Evolutionary conservation across 2,113 vertebrate genomes (phyloP), one percentile per base, ranked within the genome.

Genomic region (Tauraco erythrolophus): DNA sequence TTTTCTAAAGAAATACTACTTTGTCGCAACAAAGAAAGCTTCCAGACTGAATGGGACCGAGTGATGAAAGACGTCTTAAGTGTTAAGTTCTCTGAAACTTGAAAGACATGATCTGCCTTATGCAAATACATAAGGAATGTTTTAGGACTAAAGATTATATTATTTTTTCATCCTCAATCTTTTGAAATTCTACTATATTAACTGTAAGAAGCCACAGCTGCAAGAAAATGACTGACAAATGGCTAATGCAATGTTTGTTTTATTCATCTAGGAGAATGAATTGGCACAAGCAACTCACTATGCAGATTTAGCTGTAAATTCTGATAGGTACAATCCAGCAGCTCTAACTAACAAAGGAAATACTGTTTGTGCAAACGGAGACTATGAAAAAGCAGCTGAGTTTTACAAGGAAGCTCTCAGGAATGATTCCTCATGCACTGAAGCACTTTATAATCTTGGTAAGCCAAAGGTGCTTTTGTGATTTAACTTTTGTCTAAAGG

Each of bases 291-390:
- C 99, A 48, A 98, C 99, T 77, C 98, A 98, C 78, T 99, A 99
- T 82, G 99, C 99, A 71, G 99, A 99, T 90, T 98, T 99, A 94
- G 99, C 99, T 82, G 98, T 99, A 98, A 99, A 91, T 71, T 98
- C 99, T 31, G 99, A 99, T 95, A 99, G 99, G 83, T 99, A 99
- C 79, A 99, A 99, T 94, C 99, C 99, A 5, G 99, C 99, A 60
- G 99, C 99, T 9, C 98, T 99, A 11, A 99, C 98, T 77, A 99
- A 99, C 98, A 99, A 99, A 97, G 99, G 99, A 87, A 99, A 99
- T 97, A 99, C 98, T 4, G 96, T 99, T 93, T 99, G 99, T 96
- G 97, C 98, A 94, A 99, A 96, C 19, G 98, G 98, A 81, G 99
- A 99, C 93, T 99, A 97, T 66, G 99, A 99, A 92, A 99, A 99